Evolutionary conservation across 2,888 invertebrate genomes (phyloP).

Genomic region (Rhyacophila evoluta): DNA sequence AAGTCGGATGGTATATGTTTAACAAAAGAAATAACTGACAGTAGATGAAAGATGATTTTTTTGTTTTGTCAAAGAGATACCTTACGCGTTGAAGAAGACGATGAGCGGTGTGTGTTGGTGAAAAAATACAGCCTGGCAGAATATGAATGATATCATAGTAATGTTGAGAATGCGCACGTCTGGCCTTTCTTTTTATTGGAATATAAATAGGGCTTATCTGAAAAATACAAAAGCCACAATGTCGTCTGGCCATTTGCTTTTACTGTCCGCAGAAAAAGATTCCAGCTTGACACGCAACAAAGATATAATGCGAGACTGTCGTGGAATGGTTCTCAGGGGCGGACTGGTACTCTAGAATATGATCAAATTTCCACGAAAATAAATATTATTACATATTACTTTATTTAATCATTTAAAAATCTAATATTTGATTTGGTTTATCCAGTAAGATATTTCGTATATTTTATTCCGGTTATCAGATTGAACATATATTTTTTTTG

Average conservation of each 20-base stretch:
- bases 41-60: no score
- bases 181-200: background rate
- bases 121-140: background rate
- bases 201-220: slow-evolving; percentile 22
- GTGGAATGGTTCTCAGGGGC: background rate
- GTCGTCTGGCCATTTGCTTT: slow-evolving; percentile 20
- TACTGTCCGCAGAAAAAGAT: slow-evolving; percentile 9
- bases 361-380: no score
- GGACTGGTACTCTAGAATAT: background rate
- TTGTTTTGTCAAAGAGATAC: no score
- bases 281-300: slow-evolving; percentile 22
- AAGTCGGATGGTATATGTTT: no score
- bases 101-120: background rate
- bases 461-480: no score
- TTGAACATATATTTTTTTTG: no score
- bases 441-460: no score
- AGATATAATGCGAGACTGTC: slow-evolving; percentile 1
- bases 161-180: slow-evolving; percentile 17
- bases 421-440: no score
- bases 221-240: slow-evolving; percentile 17
- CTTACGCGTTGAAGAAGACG: no score
- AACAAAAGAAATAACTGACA: no score
- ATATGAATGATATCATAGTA: background rate
- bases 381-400: no score
- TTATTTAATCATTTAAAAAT: no score